These are phyloP conservation scores for Rambutsinella grinnellia DNA, from an alignment of 2,888 invertebrate genomes.

Conservation along the genomic window DNA sequence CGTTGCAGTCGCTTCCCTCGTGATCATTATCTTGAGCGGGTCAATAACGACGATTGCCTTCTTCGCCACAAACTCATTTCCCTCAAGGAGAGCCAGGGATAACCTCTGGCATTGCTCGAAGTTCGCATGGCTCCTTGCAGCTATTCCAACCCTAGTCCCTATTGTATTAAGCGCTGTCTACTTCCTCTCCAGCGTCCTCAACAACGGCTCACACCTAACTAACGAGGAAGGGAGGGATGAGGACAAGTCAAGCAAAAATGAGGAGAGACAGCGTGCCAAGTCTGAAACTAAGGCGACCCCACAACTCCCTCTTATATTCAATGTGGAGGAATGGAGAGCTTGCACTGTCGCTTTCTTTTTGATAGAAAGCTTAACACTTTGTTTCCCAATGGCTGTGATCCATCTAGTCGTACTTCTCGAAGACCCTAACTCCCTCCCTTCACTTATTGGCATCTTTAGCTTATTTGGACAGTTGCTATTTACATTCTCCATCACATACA, in stretches of 20 bases:
- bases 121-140: constrained; percentile 43
- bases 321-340: not conserved
- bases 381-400: constrained; percentile 46
- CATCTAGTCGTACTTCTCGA: constrained; percentile 45
- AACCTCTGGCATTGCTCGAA: constrained; percentile 44
- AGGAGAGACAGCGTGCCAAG: constrained; percentile 36
- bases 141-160: constrained; percentile 45
- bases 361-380: constrained; percentile 41
- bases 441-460: constrained; percentile 38
- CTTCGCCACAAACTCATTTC: constrained; percentile 16
- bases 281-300: constrained; percentile 31
- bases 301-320: constrained; percentile 1
- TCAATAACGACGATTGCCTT: constrained; percentile 37
- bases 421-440: constrained; percentile 37
- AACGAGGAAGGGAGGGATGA: not conserved
- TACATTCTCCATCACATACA: constrained; percentile 51
- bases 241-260: constrained; percentile 22
- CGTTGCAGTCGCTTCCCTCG: constrained; percentile 38
- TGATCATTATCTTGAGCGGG: constrained; percentile 42
- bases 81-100: constrained; percentile 4
- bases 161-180: constrained; percentile 20
- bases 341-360: constrained; percentile 23
- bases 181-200: constrained; percentile 34
- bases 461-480: constrained; percentile 47
- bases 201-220: constrained; percentile 12